Base-by-base conservation (phyloP, 2,113 vertebrate species). In the Onychorhynchus coronatus region DNA sequence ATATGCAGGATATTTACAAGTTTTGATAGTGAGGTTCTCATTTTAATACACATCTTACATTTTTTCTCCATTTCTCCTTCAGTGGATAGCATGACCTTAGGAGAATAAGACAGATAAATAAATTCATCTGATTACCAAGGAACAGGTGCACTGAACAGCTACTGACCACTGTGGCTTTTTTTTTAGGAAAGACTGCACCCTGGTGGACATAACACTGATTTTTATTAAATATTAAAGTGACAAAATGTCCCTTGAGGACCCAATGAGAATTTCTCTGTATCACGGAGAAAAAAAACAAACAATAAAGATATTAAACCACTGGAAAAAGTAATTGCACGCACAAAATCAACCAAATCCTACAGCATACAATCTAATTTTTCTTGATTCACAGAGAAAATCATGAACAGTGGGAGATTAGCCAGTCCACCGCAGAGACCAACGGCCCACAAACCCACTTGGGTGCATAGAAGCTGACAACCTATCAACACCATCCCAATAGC, bases 181-280 rank as follows among this genome's bases (percentile, higher is more conserved):
- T 44, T 50, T 67, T 79, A 72, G 52, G 75, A 92, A 96, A 96
- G 88, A 78, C 55, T 85, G 95, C 72, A 95, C 87, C 67, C 96
- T 91, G 88, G 84, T 41, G 88, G 92, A 90, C 73, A 46, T 16
- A 80, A 31, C 30, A 79, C 63, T 49, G 49, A 70, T 85, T 93
- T 93, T 88, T 93, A 85, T 76, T 76, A 89, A 89, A 49, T 47
- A 82, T 65, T 73, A 74, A 79, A 86, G 66, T 46, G 24, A 80
- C 27, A 70, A 56, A 76, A 72, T 13, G n/a, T 42, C n/a, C 70
- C 68, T 66, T 66, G 46, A 82, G 41, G 46, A 56, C 5, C 24
- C 74, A 90, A 1, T 16, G 35, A 83, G 59, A 91, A 70, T 47
- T 79, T 58, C 30, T 95, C 56, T 4, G 0, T 71, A 82, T 23